Evolutionary conservation across 2,113 vertebrate genomes (phyloP), one percentile per base, ranked within the genome.

Genomic region (Vimba vimba): DNA sequence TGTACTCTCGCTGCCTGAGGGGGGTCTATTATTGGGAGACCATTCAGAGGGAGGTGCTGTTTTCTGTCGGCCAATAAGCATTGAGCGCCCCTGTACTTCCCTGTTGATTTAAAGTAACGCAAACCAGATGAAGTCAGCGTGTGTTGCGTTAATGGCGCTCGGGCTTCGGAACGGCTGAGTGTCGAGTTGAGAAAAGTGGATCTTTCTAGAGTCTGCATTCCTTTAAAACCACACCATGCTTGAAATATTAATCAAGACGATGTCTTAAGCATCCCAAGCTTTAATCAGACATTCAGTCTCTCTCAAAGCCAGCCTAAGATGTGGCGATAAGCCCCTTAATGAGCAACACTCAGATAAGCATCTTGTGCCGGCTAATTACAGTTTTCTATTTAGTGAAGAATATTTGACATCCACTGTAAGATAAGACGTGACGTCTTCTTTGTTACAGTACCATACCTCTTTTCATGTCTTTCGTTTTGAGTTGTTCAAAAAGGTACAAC

Each of bases 41-140:
- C 88, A 91, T 88, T 91, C 66, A 74, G 81, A 89, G 73, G 60
- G 88, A 77, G 84, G 85, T 45, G 66, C 85, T 88, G 66, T 55
- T 85, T 85, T 57, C 69, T 66, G 0, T 85, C 13, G 73, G 27
- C 88, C 89, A 90, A 90, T 88, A 52, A 79, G 43, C 36, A 27
- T n/a, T 30, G 50, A 87, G 89, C 57, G n/a, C 59, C 76, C 75
- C 55, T 86, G 45, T 73, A 85, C 79, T 89, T 89, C 87, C 90
- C 87, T 89, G 87, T 87, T 86, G 88, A 89, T 88, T 85, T 78
- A 84, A 71, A 82, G 83, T 91, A 86, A 88, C 87, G 71, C 84
- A 87, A 88, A 88, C 88, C 89, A 89, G 89, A 89, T 90, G 88
- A 90, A 88, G 76, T 68, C 88, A 90, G 88, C 79, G 17, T 88